phyloP scores from a whole-genome alignment of 2,888 invertebrate species.

The Rhagonycha lutea region DNA sequence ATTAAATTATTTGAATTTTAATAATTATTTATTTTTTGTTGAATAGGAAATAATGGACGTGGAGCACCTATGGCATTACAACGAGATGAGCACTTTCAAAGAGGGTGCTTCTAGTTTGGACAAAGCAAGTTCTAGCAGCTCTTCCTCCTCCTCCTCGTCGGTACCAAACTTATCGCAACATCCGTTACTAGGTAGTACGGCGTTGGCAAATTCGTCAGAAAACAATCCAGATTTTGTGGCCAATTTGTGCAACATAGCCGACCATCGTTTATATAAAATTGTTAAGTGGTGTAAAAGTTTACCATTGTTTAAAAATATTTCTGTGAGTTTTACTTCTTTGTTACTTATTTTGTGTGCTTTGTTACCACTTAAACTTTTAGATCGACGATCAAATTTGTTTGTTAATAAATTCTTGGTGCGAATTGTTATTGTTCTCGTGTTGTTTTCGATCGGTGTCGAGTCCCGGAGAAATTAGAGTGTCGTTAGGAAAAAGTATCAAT shows the following conservation, averaged over 20 bases:
- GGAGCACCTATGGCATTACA: conserved; percentile 94
- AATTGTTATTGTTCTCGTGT: conserved; percentile 87
- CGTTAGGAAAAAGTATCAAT: conserved; percentile 66
- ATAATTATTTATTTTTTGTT: conserved; percentile 32
- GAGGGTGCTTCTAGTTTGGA: conserved; percentile 46
- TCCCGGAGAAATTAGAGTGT: conserved; percentile 81
- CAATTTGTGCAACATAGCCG: conserved; percentile 91
- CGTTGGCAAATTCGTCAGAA: conserved; percentile 57
- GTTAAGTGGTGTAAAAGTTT: conserved; percentile 98
- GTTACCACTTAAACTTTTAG: conserved; percentile 57
- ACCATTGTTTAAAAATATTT: conserved; percentile 94
- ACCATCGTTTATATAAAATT: conserved; percentile 93
- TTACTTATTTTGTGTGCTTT: not conserved
- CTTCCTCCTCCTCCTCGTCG: conserved; percentile 34
- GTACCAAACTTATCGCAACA: conserved; percentile 57
- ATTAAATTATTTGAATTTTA: not conserved
- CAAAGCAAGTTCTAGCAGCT: conserved; percentile 48
- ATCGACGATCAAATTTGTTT: conserved; percentile 98
- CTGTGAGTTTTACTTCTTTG: conserved; percentile 62
- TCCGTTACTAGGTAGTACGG: conserved; percentile 62
- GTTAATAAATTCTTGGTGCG: conserved; percentile 97
- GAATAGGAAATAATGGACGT: conserved; percentile 92
- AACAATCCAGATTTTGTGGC: conserved; percentile 84
- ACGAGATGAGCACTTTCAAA: conserved; percentile 72
- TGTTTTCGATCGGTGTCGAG: conserved; percentile 92